Conservation (phyloP, 2,797 vertebrate species). For the Anabacerthia variegaticeps region DNA sequence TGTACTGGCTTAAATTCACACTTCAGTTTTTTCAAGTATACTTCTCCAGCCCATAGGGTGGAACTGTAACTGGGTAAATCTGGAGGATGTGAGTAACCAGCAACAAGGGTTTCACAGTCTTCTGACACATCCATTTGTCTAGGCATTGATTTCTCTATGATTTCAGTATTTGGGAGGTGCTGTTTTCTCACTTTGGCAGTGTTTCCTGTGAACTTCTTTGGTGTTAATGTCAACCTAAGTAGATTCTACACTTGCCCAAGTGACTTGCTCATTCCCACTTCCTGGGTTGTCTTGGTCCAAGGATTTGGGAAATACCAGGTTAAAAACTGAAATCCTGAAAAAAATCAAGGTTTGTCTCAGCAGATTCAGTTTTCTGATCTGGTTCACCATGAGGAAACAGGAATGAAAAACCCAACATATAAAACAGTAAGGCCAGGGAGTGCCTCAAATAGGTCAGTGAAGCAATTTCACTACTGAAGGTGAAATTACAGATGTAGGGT, state of each 20-base stretch:
- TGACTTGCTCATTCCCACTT: neutral
- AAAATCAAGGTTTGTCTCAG: neutral
- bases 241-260: neutral
- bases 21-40: neutral
- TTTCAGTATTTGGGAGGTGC: neutral
- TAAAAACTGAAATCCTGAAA: neutral
- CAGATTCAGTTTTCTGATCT: neutral
- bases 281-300: neutral
- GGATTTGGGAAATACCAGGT: neutral
- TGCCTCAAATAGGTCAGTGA: neutral
- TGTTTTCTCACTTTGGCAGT: neutral
- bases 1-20: neutral
- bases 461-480: neutral
- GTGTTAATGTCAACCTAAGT: neutral
- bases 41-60: neutral
- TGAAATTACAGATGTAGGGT: neutral
- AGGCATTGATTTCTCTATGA: neutral
- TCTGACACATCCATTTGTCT: slow-evolving; percentile 23
- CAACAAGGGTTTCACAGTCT: neutral
- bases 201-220: neutral
- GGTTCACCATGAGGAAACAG: neutral
- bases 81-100: slow-evolving; percentile 27
- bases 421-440: neutral
- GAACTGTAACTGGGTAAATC: neutral
- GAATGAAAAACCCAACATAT: neutral